Evolutionary conservation across 2,113 vertebrate genomes (phyloP), one percentile per base, ranked within the genome.

Genomic region (Thamnaconus septentrionalis): DNA sequence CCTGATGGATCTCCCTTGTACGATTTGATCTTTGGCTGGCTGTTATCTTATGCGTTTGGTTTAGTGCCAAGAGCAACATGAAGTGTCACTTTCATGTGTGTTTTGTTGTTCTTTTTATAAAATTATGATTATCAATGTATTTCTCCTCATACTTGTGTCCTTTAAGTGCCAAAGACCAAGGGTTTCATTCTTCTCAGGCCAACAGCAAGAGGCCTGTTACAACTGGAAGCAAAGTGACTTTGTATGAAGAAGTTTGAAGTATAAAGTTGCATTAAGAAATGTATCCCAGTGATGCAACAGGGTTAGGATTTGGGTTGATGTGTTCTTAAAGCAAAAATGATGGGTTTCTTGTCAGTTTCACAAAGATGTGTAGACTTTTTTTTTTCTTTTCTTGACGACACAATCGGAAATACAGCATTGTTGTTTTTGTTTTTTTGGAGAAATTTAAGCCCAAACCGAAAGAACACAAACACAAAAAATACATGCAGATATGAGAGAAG

Each of bases 11-110:
- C 44, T 31, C 61, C 41, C 71, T 67, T 54, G 45, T 84, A 58
- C 5, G 8, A 59, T 51, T 83, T 61, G 41, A 49, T 68, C 65
- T 76, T 71, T 80, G 63, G 44, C 42, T 42, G 1, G 12, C 31
- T 58, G 45, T 61, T 70, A 76, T 82, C 69, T 64, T 6, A 46
- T 66, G 10, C n/a, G 50, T 56, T 57, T 5, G 76, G 68, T 70
- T 10, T 0, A 4, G 7, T 3, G 70, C 84, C 78, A 78, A 73
- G 46, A 59, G 41, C 45, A 7, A 73, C 73, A 67, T 61, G 52
- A 63, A 48, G 52, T 70, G 56, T 54, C 0, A 7, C 43, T 49
- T 49, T 57, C 48, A 10, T 12, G 18, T 1, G 18, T 31, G 18
- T 31, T 56, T 49, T 41, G 4, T 41, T 61, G 11, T 3, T 49